These are phyloP conservation scores for Lepidurus couesii DNA, from an alignment of 1,140 invertebrate genomes.

Conservation along the genomic window DNA sequence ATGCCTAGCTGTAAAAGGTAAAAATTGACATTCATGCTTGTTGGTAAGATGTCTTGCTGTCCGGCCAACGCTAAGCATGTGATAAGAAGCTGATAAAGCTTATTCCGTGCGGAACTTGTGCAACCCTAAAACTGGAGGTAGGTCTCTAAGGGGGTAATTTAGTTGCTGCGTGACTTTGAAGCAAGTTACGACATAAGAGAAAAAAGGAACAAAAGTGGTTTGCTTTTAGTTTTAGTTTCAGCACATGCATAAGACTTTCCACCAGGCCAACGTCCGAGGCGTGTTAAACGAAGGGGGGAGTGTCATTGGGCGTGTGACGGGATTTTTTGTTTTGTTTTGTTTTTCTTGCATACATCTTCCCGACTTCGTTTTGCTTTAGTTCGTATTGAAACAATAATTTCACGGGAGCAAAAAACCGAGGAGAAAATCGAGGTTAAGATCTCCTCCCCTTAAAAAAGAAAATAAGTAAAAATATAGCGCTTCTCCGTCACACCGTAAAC, in stretches of 20 bases:
- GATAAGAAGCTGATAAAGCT: slow-evolving; percentile 15
- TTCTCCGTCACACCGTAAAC: too few species aligned
- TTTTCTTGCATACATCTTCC: not conserved
- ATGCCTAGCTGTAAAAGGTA: not conserved
- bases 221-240: not conserved
- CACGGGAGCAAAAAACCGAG: too few species aligned
- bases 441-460: too few species aligned
- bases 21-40: not conserved
- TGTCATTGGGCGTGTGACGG: not conserved
- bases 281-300: slow-evolving; percentile 1
- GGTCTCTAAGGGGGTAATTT: not conserved
- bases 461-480: too few species aligned
- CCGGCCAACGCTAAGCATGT: slow-evolving; percentile 14
- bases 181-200: not conserved
- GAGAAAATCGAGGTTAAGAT: too few species aligned
- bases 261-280: slow-evolving; percentile 4
- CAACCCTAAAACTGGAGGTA: not conserved
- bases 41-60: not conserved
- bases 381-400: not conserved
- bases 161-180: not conserved
- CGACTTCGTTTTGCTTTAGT: not conserved
- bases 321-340: not conserved
- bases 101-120: not conserved
- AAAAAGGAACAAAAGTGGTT: not conserved
- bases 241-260: not conserved